These are phyloP conservation scores for Pantala flavescens DNA, from an alignment of 1,140 invertebrate species.

Conservation along the genomic window DNA sequence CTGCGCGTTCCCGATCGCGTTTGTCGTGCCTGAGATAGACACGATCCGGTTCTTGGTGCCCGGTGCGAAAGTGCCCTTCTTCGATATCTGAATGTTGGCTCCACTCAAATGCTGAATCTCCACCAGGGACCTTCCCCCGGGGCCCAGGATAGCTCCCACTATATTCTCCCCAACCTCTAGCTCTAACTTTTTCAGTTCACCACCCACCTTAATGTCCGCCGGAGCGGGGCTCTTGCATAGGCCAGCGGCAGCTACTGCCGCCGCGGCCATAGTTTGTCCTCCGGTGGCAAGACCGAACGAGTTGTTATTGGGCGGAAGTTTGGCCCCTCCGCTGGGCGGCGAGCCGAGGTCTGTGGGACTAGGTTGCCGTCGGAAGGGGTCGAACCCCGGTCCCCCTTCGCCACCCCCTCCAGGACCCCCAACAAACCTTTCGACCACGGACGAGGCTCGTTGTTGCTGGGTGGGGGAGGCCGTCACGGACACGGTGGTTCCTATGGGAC, in stretches of 20 bases:
- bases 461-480: conserved; percentile 34
- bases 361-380: conserved; percentile 54
- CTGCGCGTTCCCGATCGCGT: conserved; percentile 79
- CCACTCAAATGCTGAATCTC: conserved; percentile 95
- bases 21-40: conserved; percentile 80
- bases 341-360: conserved; percentile 53
- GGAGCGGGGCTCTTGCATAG: conserved; percentile 77
- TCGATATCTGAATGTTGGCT: conserved; percentile 96
- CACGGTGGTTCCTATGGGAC: conserved; percentile 61
- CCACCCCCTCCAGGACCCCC: conserved; percentile 37
- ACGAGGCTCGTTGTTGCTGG: conserved; percentile 36
- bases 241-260: conserved; percentile 61
- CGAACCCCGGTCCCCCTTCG: conserved; percentile 40
- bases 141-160: conserved; percentile 92
- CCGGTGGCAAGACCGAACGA: conserved; percentile 51
- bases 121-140: conserved; percentile 86
- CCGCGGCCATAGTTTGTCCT: conserved; percentile 43
- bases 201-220: conserved; percentile 50
- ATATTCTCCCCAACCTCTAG: conserved; percentile 84
- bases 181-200: conserved; percentile 70
- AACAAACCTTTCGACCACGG: conserved; percentile 41
- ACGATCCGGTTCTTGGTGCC: conserved; percentile 95
- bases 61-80: conserved; percentile 93
- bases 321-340: conserved; percentile 33
- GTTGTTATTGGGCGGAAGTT: conserved; percentile 58